Conservation (phyloP, 2,888 invertebrate species). For the Odontothrips loti region DNA sequence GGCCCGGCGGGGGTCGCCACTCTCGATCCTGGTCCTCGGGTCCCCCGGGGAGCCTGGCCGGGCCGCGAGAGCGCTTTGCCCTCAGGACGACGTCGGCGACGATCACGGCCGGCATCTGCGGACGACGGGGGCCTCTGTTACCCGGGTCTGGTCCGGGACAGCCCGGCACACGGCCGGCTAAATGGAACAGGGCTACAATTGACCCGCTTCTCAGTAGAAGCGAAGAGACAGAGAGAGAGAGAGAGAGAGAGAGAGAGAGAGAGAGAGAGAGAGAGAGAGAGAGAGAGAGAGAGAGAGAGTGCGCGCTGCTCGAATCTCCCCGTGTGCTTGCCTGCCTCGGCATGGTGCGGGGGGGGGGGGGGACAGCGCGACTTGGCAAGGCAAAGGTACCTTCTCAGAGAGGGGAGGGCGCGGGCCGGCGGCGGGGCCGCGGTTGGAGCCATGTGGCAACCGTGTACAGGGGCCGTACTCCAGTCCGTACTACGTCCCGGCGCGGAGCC, state of each 20-base stretch:
- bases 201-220: conserved; percentile 10
- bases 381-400: background rate
- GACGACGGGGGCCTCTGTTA: background rate
- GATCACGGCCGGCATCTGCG: too few species aligned
- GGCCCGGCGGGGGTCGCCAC: too few species aligned
- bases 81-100: too few species aligned
- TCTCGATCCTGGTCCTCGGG: too few species aligned
- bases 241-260: too few species aligned
- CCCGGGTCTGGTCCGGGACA: background rate
- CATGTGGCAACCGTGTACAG: background rate
- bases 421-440: background rate
- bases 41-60: too few species aligned
- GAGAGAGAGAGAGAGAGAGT: too few species aligned
- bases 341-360: background rate
- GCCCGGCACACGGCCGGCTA: background rate
- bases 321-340: background rate
- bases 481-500: background rate
- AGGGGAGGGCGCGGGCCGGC: background rate
- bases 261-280: too few species aligned
- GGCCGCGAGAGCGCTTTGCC: too few species aligned
- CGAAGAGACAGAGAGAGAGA: too few species aligned
- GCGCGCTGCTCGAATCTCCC: too few species aligned
- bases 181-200: conserved; percentile 13
- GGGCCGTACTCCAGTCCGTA: too few species aligned
- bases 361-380: background rate